phyloP scores from a whole-genome alignment of 1,140 invertebrate genomes.

The Zaprionus ornatus region DNA sequence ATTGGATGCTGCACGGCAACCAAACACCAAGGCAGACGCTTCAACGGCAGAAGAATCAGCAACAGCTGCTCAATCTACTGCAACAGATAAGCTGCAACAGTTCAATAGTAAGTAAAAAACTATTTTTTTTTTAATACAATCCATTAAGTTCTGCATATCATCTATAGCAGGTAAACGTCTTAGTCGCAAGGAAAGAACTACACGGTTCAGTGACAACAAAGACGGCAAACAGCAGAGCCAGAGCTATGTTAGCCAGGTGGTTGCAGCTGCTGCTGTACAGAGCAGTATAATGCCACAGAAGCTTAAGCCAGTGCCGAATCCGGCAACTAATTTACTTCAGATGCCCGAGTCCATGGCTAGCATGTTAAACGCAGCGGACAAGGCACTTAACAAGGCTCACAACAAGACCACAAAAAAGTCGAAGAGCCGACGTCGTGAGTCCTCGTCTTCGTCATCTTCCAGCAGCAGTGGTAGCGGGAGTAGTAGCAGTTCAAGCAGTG shows the following conservation, averaged over 20 bases:
- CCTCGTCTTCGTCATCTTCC: constrained; percentile 57
- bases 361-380: constrained; percentile 65
- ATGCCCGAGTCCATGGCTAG: constrained; percentile 65
- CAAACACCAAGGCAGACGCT: constrained; percentile 11
- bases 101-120: constrained; percentile 58
- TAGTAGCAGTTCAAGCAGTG: constrained; percentile 34
- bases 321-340: constrained; percentile 66
- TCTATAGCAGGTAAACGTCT: constrained; percentile 61
- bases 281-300: constrained; percentile 36
- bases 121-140: neutral
- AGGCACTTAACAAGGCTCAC: constrained; percentile 60
- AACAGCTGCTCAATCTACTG: constrained; percentile 7
- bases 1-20: constrained; percentile 15
- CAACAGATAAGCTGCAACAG: constrained; percentile 61
- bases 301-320: constrained; percentile 65
- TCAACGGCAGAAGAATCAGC: constrained; percentile 3
- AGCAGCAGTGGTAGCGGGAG: constrained; percentile 41
- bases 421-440: constrained; percentile 45
- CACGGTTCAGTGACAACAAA: constrained; percentile 81
- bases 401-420: constrained; percentile 54
- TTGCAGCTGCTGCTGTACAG: constrained; percentile 26
- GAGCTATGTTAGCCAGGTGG: constrained; percentile 63
- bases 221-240: constrained; percentile 61
- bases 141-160: neutral
- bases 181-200: constrained; percentile 74